Evolutionary conservation across 2,797 vertebrate genomes (phyloP), one percentile per base, ranked within the genome.

Genomic region (Enteromius treurensis): DNA sequence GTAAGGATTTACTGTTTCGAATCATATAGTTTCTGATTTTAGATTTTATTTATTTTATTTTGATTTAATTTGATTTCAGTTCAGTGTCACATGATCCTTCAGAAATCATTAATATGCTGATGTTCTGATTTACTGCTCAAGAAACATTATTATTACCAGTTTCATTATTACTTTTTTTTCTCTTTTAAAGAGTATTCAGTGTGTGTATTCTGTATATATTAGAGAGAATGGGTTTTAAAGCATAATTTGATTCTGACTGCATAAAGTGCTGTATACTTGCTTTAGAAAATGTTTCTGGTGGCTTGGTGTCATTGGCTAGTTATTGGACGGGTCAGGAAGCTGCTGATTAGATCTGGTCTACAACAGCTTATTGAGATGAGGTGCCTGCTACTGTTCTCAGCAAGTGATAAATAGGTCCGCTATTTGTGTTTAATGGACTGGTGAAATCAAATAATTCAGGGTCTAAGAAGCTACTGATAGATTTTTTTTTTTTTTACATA

Each of bases 341-440:
- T 49, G 69, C 42, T 47, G 53, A 67, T 76, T 23, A 58, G 65
- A 70, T 69, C 32, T 55, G 64, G 65, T 58, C 65, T 45, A 82
- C 32, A 51, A 29, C 60, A 42, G 69, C 53, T 81, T 65, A 82
- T 82, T 76, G 73, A 82, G 73, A 82, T 69, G 34, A 82, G 77
- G 81, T 76, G 73, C 34, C 37, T 69, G n/a, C 29, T 77, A 45
- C 64, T 15, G 51, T 76, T 69, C 37, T 42, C 49, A 82, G 81
- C 73, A 69, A 68, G 81, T 82, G 81, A 82, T 77, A 45, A 82
- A 77, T 69, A 67, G 62, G 40, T 58, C 49, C 0, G 7, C 7
- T 23, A 40, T 67, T 82, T 47, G 67, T 19, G 64, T 69, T 83
- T 77, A 77, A 83, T 83, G 64, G 62, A 69, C 62, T 69, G 62